phyloP scores from a whole-genome alignment of 2,888 invertebrate genomes.

The Mycalesis mineus region DNA sequence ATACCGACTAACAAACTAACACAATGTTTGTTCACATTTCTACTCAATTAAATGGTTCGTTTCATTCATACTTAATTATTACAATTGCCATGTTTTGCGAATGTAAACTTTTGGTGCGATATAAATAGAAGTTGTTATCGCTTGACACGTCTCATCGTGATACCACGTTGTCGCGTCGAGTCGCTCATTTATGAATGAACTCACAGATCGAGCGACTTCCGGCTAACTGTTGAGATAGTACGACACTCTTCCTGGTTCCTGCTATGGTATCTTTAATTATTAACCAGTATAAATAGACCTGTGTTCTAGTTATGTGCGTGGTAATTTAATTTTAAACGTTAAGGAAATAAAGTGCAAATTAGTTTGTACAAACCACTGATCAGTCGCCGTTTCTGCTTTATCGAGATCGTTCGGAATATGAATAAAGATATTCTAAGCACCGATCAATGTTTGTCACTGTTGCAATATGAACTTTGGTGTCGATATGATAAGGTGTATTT shows the following conservation, averaged over 20 bases:
- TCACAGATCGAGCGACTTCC: constrained; percentile 76
- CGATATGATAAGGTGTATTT: constrained; percentile 43
- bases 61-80: constrained; percentile 74
- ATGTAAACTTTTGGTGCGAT: constrained; percentile 45
- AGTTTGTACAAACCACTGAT: constrained; percentile 43
- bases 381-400: constrained; percentile 60
- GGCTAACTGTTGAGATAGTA: constrained; percentile 78
- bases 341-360: constrained; percentile 49
- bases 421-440: constrained; percentile 75
- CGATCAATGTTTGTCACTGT: constrained; percentile 44
- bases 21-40: constrained; percentile 68
- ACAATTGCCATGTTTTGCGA: constrained; percentile 41
- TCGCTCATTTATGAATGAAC: constrained; percentile 76
- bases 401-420: constrained; percentile 73
- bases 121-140: constrained; percentile 54
- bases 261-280: constrained; percentile 76
- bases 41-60: constrained; percentile 70
- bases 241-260: constrained; percentile 79
- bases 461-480: constrained; percentile 49
- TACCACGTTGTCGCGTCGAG: constrained; percentile 66
- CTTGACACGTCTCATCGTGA: constrained; percentile 52
- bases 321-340: constrained; percentile 41
- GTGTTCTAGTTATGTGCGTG: constrained; percentile 30
- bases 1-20: constrained; percentile 47
- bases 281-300: constrained; percentile 62